A percentile compares a stretch with the other conserved stretches of the same genome.
Evolutionary conservation across 2,797 vertebrate genomes (phyloP).

Genomic region (Fistularia commersonii): DNA sequence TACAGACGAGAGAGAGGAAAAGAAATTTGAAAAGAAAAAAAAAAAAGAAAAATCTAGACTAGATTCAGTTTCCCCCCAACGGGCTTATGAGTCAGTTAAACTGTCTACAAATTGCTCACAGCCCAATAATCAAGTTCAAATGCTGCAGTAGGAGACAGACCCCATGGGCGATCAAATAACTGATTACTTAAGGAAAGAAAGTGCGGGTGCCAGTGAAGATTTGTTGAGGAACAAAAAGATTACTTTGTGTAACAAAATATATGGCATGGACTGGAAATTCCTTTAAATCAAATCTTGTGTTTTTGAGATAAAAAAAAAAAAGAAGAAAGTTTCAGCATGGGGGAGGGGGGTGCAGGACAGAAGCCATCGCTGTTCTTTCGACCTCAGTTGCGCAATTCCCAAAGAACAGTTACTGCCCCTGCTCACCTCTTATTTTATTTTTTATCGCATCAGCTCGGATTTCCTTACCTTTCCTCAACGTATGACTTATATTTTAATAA

Average conservation of each 20-base stretch:
- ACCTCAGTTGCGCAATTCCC: too few species aligned
- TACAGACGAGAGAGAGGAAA: conserved; percentile 5
- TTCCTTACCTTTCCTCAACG: too few species aligned
- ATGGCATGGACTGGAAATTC: conserved; percentile 26
- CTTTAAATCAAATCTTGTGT: conserved; percentile 37
- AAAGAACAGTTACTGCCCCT: too few species aligned
- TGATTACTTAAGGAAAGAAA: conserved; percentile 58
- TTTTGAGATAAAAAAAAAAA: conserved; percentile 16
- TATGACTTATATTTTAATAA: too few species aligned
- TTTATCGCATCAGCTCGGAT: too few species aligned
- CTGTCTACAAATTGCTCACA: conserved; percentile 58
- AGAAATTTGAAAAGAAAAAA: conserved; percentile 8
- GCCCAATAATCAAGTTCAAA: conserved; percentile 63
- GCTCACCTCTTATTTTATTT: too few species aligned
- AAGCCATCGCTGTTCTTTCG: conserved; percentile 25
- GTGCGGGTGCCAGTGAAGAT: conserved; percentile 41
- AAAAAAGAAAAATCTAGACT: conserved; percentile 26
- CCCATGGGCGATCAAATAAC: conserved; percentile 61
- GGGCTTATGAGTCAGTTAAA: conserved; percentile 53
- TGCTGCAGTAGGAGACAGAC: conserved; percentile 49
- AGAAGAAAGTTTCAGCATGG: too few species aligned
- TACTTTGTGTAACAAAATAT: conserved; percentile 39
- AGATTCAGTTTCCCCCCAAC: conserved; percentile 44
- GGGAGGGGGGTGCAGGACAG: neutral
- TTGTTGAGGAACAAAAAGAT: conserved; percentile 50